Evolutionary conservation across 2,113 vertebrate species (phyloP).

Genomic region (Ophiodon elongatus): DNA sequence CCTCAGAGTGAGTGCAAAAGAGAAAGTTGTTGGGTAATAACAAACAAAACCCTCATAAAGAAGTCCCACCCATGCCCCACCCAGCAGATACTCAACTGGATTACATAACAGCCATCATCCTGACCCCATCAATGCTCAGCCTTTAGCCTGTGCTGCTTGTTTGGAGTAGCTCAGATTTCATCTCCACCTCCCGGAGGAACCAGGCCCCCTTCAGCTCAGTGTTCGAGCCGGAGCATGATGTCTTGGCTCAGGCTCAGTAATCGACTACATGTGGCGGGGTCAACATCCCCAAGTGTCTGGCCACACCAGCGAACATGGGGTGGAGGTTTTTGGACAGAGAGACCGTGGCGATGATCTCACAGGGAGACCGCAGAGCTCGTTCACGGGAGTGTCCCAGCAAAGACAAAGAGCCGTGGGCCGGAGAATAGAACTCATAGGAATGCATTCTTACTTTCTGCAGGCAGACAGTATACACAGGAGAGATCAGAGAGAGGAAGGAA

Average conservation of each 20-base stretch:
- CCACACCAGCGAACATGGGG: constrained; percentile 50
- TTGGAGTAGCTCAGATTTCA: constrained; percentile 40
- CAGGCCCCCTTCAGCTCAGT: constrained; percentile 12
- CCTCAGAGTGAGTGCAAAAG: not conserved
- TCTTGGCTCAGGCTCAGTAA: constrained; percentile 37
- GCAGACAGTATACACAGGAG: not conserved
- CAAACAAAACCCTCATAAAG: not conserved
- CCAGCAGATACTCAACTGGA: constrained; percentile 18
- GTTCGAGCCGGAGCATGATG: constrained; percentile 23
- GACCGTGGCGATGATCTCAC: constrained; percentile 52
- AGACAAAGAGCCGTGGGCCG: constrained; percentile 24
- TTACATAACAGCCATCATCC: constrained; percentile 35
- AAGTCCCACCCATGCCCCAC: constrained; percentile 20
- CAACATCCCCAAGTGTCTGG: constrained; percentile 27
- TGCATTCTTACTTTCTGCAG: constrained; percentile 1
- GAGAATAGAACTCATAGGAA: not conserved
- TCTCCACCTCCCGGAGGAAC: constrained; percentile 23
- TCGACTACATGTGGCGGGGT: constrained; percentile 37
- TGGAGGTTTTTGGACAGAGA: constrained; percentile 23
- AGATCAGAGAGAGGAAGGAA: not conserved
- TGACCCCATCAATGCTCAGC: not conserved
- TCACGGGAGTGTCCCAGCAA: constrained; percentile 37
- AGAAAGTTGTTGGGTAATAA: not conserved
- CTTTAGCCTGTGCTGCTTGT: constrained; percentile 21
- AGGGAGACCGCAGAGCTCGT: not conserved